These are phyloP conservation scores for Noctua janthe DNA, from an alignment of 2,888 invertebrate genomes.

Conservation along the genomic window DNA sequence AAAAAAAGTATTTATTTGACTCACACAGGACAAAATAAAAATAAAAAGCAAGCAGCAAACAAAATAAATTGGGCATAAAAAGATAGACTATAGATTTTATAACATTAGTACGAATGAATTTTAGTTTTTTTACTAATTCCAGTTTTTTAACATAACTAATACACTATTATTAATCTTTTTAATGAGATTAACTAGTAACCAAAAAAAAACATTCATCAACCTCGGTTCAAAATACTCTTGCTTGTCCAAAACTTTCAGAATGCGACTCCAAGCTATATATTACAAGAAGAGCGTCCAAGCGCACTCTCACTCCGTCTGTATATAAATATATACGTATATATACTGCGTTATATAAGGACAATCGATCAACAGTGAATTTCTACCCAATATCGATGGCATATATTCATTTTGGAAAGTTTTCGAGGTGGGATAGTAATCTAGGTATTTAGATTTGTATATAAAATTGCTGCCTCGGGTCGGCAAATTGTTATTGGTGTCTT, in stretches of 20 bases:
- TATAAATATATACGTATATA: constrained; percentile 66
- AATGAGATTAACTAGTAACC: background rate
- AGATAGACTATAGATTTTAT: background rate
- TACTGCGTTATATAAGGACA: constrained; percentile 65
- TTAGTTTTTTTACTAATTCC: background rate
- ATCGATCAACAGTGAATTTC: constrained; percentile 68
- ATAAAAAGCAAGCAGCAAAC: too few relatives aligned
- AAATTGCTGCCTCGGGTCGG: too few relatives aligned
- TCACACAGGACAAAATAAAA: too few relatives aligned
- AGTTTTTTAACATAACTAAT: background rate
- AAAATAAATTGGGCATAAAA: background rate
- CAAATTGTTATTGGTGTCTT: too few relatives aligned
- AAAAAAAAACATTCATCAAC: background rate
- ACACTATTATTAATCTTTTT: background rate
- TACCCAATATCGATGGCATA: constrained; percentile 68
- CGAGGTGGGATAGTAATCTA: constrained; percentile 14
- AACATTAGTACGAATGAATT: background rate
- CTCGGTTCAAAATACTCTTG: background rate
- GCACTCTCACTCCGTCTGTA: constrained; percentile 75
- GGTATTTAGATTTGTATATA: background rate
- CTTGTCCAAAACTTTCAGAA: constrained; percentile 69
- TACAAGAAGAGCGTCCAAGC: constrained; percentile 75
- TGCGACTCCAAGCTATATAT: constrained; percentile 78
- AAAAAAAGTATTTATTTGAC: background rate
- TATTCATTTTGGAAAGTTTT: constrained; percentile 37